Evolutionary conservation across 1,140 invertebrate species (phyloP), one percentile per base, ranked within the genome.

Genomic region (Ceratosolen solmsi): DNA sequence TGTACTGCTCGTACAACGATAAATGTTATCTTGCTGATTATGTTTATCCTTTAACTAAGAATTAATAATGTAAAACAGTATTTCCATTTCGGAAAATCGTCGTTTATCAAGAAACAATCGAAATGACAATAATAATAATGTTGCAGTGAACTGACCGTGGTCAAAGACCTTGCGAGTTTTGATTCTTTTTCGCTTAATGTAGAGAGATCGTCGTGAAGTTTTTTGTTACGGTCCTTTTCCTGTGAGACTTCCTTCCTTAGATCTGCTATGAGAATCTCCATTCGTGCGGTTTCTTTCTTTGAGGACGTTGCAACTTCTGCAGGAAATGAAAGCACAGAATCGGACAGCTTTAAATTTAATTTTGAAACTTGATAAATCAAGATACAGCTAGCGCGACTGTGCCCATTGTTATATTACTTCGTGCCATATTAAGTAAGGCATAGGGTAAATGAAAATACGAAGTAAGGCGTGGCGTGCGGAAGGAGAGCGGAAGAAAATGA

Each of bases 201-300:
- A 30, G 89, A 82, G 56, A 93, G 88, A 83, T 92, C 91, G n/a
- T 91, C 86, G 49, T 91, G 88, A 36, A 92, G 83, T 46, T 89
- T 91, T 74, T 92, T 92, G 54, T 85, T 82, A 7, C 86, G 89
- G 15, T 89, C 89, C 36, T 85, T 88, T 81, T 93, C 92, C 56
- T 89, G 85, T 13, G 85, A 85, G 11, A 92, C 84, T 78, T 92
- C 90, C 54, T 89, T 91, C 70, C 86, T 91, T 51, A 91, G 46
- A 33, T 88, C 90, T 71, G 84, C 89, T 60, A 91, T 83, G 38
- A 84, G 82, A 17, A 83, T 83, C 51, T 92, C 90, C 84, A 90
- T 89, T 81, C 85, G 90, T 17, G 87, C 84, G 20, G 82, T 85
- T 82, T 91, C 88, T 74, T 87, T 91, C 41, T 90, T 90, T 51